Percentiles rank a stretch among this genome's conserved stretches.
Evolutionary conservation across 2,888 invertebrate genomes (phyloP).

Genomic region (Leptura quadrifasciata): DNA sequence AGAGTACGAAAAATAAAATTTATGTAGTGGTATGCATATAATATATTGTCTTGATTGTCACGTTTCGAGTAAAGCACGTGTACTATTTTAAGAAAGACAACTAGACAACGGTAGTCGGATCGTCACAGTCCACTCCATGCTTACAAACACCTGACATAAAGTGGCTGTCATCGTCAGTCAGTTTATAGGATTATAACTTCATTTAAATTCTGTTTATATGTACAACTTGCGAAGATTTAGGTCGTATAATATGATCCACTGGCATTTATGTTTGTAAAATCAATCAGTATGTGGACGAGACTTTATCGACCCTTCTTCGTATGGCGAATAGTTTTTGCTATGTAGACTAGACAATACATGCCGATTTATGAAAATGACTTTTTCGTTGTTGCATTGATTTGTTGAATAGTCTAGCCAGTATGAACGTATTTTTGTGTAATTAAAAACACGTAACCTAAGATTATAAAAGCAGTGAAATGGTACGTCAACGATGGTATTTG

Average conservation of each 20-base stretch:
- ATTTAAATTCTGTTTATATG: conserved; percentile 31
- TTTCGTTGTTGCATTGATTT: neutral
- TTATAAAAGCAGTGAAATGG: too few species aligned
- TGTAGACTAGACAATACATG: neutral
- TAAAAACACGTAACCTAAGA: too few species aligned
- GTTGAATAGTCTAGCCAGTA: neutral
- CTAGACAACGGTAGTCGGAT: conserved; percentile 17
- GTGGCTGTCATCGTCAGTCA: conserved; percentile 22
- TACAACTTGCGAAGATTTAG: conserved; percentile 20
- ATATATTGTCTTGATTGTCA: neutral
- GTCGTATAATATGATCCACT: conserved; percentile 22
- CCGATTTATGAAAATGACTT: neutral
- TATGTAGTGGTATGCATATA: too few species aligned
- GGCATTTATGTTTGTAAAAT: conserved; percentile 14
- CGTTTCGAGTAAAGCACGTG: neutral
- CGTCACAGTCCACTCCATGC: neutral
- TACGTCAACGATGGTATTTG: too few species aligned
- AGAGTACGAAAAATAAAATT: too few species aligned
- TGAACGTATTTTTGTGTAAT: neutral
- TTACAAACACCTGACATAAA: conserved; percentile 31
- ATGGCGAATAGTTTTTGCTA: conserved; percentile 3
- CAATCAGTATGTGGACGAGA: conserved; percentile 9
- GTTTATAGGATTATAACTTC: conserved; percentile 29
- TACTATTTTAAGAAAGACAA: neutral
- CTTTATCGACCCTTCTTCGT: conserved; percentile 1